Evolutionary conservation across 1,140 invertebrate genomes (phyloP).

Genomic region (Andricus grossulariae): DNA sequence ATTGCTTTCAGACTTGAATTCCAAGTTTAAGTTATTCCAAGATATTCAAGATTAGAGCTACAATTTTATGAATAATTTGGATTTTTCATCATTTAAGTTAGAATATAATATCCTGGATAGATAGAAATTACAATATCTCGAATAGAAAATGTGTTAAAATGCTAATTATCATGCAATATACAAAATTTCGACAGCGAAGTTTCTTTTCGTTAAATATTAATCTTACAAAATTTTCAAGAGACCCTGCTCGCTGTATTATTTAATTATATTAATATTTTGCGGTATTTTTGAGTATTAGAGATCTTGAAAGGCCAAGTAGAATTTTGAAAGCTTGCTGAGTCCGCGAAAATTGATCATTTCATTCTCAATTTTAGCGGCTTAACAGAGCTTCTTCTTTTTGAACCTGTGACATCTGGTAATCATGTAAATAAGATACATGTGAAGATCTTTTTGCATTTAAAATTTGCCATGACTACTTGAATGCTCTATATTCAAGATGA

Average conservation of each 20-base stretch:
- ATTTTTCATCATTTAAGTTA: constrained; percentile 8
- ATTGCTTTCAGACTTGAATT: neutral
- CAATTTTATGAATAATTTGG: constrained; percentile 17
- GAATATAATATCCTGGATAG: constrained; percentile 11
- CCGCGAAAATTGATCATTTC: too few species aligned
- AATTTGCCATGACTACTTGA: too few species aligned
- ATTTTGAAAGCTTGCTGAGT: too few species aligned
- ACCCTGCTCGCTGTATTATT: neutral
- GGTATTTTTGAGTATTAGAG: too few species aligned
- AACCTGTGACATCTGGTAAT: too few species aligned
- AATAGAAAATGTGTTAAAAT: constrained; percentile 25
- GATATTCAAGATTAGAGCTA: constrained; percentile 5
- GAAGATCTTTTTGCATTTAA: too few species aligned
- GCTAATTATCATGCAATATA: neutral
- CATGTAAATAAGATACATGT: too few species aligned
- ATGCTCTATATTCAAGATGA: too few species aligned
- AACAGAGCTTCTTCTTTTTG: too few species aligned
- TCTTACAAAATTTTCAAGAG: constrained; percentile 23
- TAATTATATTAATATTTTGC: neutral
- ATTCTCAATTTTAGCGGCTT: too few species aligned
- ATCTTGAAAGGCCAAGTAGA: too few species aligned
- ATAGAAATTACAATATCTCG: constrained; percentile 22
- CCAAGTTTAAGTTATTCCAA: neutral
- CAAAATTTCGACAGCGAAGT: constrained; percentile 16
- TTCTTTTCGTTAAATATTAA: constrained; percentile 3